Evolutionary conservation across 2,113 vertebrate species (phyloP).

Genomic region (Pholis gunnellus): DNA sequence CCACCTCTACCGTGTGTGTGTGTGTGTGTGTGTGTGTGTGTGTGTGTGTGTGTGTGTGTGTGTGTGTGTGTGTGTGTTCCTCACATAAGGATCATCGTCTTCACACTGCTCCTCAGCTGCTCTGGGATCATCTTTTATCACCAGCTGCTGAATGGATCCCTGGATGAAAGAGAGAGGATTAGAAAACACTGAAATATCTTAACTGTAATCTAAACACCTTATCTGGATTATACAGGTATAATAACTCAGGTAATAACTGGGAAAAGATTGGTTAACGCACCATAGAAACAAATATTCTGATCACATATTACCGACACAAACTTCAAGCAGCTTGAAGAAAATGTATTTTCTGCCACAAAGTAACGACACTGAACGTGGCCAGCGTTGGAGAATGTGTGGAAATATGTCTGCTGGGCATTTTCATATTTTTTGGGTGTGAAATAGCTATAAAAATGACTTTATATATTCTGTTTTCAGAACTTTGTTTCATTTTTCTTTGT

Average conservation of each 20-base stretch:
- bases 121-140: constrained; percentile 85
- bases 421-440: no score
- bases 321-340: neutral
- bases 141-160: constrained; percentile 93
- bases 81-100: constrained; percentile 90
- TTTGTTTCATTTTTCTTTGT: no score
- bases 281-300: neutral
- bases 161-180: constrained; percentile 47
- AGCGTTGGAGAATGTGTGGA: neutral
- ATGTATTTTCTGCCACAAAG: neutral
- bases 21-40: neutral
- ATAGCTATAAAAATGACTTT: no score
- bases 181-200: neutral
- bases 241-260: neutral
- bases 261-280: neutral
- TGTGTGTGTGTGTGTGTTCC: constrained; percentile 43
- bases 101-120: constrained; percentile 89
- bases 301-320: neutral
- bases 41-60: neutral
- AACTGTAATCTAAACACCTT: neutral
- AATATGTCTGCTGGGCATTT: no score
- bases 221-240: neutral
- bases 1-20: neutral
- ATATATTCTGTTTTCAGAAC: no score
- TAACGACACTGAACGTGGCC: neutral